These are phyloP conservation scores for Campylomormyrus tamandua DNA, from an alignment of 2,113 vertebrate genomes.

Conservation along the genomic window DNA sequence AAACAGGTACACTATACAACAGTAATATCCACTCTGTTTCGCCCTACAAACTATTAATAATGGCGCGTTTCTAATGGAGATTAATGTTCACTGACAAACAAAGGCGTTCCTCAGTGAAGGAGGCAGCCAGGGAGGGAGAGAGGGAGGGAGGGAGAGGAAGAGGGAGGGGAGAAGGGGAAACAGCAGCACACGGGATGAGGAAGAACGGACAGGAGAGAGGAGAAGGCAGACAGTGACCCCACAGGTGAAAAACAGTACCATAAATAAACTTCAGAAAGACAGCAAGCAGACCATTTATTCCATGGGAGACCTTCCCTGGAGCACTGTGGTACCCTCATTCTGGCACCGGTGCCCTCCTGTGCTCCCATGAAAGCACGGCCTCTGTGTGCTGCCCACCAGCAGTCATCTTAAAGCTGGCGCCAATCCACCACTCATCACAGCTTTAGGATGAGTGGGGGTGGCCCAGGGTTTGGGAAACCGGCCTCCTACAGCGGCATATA, in stretches of 20 bases:
- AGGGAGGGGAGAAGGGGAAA: neutral
- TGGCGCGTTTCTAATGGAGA: constrained; percentile 23
- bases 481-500: neutral
- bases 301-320: neutral
- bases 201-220: neutral
- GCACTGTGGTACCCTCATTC: neutral
- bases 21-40: constrained; percentile 19
- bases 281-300: neutral
- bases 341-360: neutral
- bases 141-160: neutral
- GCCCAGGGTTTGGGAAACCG: neutral
- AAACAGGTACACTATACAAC: constrained; percentile 1
- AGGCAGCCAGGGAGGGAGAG: neutral
- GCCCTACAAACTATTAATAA: constrained; percentile 29
- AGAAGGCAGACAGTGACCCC: neutral
- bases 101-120: constrained; percentile 13
- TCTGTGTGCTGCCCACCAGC: neutral
- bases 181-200: neutral
- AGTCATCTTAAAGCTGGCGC: neutral
- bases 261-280: neutral
- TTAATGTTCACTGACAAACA: constrained; percentile 24
- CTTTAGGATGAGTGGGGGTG: neutral
- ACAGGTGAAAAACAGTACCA: neutral
- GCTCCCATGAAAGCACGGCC: neutral
- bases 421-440: neutral